These are phyloP conservation scores for Anomalospiza imberbis DNA, from an alignment of 2,797 vertebrate genomes.

Conservation along the genomic window DNA sequence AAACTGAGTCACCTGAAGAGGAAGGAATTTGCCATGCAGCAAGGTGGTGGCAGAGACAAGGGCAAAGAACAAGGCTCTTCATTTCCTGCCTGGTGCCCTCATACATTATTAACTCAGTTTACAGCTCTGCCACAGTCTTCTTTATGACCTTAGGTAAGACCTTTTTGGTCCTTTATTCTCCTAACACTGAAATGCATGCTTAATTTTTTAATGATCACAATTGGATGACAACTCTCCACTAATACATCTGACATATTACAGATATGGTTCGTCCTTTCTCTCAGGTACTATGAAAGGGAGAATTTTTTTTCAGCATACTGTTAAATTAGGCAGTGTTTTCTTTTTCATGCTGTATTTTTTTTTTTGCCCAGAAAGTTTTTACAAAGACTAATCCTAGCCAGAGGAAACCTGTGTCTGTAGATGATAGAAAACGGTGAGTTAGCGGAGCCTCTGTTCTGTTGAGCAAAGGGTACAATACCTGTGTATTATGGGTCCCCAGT, in stretches of 20 bases:
- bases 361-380: neutral
- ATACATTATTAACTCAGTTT: neutral
- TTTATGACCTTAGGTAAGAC: neutral
- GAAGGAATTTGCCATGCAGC: slow-evolving; percentile 19
- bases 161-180: neutral
- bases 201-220: neutral
- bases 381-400: neutral
- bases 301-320: neutral
- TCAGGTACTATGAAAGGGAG: neutral
- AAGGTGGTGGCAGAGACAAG: neutral
- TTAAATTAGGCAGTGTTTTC: neutral
- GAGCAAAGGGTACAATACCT: neutral
- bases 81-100: neutral
- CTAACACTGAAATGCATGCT: neutral
- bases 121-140: neutral
- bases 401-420: neutral
- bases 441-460: neutral
- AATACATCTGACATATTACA: neutral
- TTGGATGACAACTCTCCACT: neutral
- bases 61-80: neutral
- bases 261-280: neutral
- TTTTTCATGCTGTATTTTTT: neutral
- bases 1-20: slow-evolving; percentile 54
- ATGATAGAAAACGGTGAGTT: neutral
- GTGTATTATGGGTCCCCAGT: neutral